Evolutionary conservation across 2,797 vertebrate species (phyloP).

Genomic region (Meriones psammophilus): DNA sequence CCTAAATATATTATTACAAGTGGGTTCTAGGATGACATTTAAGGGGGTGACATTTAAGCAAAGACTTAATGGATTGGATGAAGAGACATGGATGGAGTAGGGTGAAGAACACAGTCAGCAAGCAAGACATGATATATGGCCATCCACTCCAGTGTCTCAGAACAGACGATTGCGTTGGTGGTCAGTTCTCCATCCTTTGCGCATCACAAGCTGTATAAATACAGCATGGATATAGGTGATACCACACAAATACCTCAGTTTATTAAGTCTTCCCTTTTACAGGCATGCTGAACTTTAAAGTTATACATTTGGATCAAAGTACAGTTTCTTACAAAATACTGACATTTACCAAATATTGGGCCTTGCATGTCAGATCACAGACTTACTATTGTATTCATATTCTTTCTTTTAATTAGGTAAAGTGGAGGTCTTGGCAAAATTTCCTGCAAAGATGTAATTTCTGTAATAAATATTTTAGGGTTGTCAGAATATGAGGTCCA

Average conservation of each 20-base stretch:
- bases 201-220: not conserved
- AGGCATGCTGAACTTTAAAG: not conserved
- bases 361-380: not conserved
- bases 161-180: not conserved
- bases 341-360: not conserved
- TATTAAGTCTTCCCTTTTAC: not conserved
- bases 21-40: not conserved
- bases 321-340: not conserved
- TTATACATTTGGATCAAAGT: constrained; percentile 48
- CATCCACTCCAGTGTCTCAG: not conserved
- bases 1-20: not conserved
- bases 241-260: not conserved
- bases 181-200: not conserved
- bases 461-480: constrained; percentile 30
- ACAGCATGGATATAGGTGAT: not conserved
- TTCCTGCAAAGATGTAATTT: not conserved
- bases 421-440: not conserved
- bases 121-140: not conserved
- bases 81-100: not conserved
- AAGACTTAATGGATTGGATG: not conserved
- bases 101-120: not conserved
- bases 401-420: constrained; percentile 44
- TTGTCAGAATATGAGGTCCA: not conserved
- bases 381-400: constrained; percentile 10
- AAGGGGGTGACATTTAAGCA: not conserved